Evolutionary conservation across 2,797 vertebrate genomes (phyloP).

Genomic region (Spondyliosoma cantharus): DNA sequence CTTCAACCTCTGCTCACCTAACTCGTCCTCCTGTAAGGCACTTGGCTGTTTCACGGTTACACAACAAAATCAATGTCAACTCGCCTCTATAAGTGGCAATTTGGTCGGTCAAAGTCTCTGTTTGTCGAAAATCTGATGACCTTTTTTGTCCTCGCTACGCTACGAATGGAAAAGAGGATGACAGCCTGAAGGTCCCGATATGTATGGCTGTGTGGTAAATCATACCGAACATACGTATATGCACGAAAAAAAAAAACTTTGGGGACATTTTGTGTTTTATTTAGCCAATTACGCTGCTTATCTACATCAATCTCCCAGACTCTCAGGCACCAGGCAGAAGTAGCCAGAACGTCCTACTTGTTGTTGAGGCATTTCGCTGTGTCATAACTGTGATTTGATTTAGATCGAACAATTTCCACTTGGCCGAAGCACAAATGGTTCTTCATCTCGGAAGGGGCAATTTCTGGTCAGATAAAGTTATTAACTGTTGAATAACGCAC

Average conservation of each 20-base stretch:
- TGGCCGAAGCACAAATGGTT: slow-evolving; percentile 23
- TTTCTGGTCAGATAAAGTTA: slow-evolving; percentile 35
- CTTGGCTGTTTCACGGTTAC: not conserved
- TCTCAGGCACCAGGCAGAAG: slow-evolving; percentile 26
- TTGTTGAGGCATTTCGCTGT: slow-evolving; percentile 10
- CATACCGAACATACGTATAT: no score
- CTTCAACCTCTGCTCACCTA: no score
- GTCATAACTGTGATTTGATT: slow-evolving; percentile 51
- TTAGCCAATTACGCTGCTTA: not conserved
- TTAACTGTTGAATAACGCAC: slow-evolving; percentile 33
- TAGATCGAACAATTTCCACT: not conserved
- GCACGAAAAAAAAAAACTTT: not conserved
- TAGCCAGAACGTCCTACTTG: not conserved
- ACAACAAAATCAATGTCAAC: not conserved
- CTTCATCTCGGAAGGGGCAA: slow-evolving; percentile 1
- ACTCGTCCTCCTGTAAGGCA: not conserved
- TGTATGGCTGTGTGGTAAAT: not conserved
- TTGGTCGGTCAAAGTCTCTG: slow-evolving; percentile 12
- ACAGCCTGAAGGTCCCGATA: not conserved
- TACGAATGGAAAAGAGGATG: not conserved
- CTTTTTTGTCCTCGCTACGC: not conserved
- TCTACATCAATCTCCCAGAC: slow-evolving; percentile 18
- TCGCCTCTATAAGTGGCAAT: not conserved
- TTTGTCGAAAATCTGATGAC: slow-evolving; percentile 15
- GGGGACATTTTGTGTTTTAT: not conserved